Conservation (phyloP, 2,888 invertebrate species). For the Eustalomyia histrio region DNA sequence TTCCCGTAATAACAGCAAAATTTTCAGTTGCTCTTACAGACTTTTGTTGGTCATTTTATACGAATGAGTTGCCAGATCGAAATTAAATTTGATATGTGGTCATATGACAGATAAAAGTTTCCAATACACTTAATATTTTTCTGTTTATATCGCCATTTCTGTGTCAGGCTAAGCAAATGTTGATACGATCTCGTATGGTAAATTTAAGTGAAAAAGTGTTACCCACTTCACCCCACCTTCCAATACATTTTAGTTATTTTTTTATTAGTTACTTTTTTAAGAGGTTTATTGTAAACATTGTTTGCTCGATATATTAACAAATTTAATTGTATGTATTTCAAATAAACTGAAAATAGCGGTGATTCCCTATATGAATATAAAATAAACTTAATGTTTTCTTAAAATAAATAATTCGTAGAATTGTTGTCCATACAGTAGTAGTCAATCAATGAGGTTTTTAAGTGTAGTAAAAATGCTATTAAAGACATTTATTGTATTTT, state of each 20-base stretch:
- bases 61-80: too few relatives aligned
- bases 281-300: conserved; percentile 41
- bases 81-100: too few relatives aligned
- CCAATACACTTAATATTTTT: too few relatives aligned
- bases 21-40: too few relatives aligned
- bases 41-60: too few relatives aligned
- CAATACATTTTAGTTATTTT: not conserved
- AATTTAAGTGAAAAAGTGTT: too few relatives aligned
- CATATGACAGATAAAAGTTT: too few relatives aligned
- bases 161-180: too few relatives aligned
- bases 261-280: conserved; percentile 19
- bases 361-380: conserved; percentile 2
- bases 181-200: too few relatives aligned
- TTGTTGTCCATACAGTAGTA: conserved; percentile 47
- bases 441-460: conserved; percentile 32
- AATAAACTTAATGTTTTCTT: conserved; percentile 41
- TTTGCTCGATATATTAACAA: conserved; percentile 64
- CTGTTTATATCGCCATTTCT: too few relatives aligned
- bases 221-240: too few relatives aligned
- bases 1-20: too few relatives aligned
- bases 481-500: conserved; percentile 61
- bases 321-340: conserved; percentile 57
- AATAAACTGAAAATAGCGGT: conserved; percentile 21
- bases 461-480: conserved; percentile 37
- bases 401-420: conserved; percentile 51